Conservation (phyloP, 2,888 invertebrate species). For the Torymus tubicola region DNA sequence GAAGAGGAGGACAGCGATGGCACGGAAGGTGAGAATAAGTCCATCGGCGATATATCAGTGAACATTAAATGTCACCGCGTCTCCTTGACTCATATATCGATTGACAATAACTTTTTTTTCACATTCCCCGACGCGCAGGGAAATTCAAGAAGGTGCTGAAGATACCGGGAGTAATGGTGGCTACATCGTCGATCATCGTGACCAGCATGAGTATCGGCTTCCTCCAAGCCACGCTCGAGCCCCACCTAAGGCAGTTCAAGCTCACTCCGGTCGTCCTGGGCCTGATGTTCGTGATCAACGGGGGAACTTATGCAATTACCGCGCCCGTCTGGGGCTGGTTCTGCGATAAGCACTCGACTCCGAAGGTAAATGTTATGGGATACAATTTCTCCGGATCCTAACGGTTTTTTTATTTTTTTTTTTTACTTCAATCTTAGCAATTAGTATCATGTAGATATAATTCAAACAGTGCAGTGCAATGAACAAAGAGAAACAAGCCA, state of each 20-base stretch:
- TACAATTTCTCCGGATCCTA: too few species aligned
- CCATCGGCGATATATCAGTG: too few species aligned
- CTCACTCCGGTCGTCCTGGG: constrained; percentile 85
- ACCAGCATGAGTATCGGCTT: constrained; percentile 92
- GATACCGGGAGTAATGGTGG: constrained; percentile 86
- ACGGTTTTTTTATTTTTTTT: too few species aligned
- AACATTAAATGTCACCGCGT: too few species aligned
- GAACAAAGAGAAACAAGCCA: too few species aligned
- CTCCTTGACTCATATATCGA: background rate
- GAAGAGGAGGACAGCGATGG: constrained; percentile 75
- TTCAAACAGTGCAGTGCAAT: too few species aligned
- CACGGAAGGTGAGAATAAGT: constrained; percentile 77
- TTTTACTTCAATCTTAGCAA: background rate
- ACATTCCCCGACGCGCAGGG: constrained; percentile 33
- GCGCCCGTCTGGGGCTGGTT: constrained; percentile 90
- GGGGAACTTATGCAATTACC: constrained; percentile 87
- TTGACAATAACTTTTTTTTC: too few species aligned
- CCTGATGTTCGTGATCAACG: constrained; percentile 90
- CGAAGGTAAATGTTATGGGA: constrained; percentile 77
- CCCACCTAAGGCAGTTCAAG: constrained; percentile 87
- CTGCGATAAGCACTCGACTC: constrained; percentile 83
- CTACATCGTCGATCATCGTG: constrained; percentile 84
- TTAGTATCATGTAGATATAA: background rate
- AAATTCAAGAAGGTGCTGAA: constrained; percentile 79
- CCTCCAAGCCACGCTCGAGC: constrained; percentile 91